Evolutionary conservation across 2,113 vertebrate species (phyloP).

Genomic region (Heptranchias perlo): DNA sequence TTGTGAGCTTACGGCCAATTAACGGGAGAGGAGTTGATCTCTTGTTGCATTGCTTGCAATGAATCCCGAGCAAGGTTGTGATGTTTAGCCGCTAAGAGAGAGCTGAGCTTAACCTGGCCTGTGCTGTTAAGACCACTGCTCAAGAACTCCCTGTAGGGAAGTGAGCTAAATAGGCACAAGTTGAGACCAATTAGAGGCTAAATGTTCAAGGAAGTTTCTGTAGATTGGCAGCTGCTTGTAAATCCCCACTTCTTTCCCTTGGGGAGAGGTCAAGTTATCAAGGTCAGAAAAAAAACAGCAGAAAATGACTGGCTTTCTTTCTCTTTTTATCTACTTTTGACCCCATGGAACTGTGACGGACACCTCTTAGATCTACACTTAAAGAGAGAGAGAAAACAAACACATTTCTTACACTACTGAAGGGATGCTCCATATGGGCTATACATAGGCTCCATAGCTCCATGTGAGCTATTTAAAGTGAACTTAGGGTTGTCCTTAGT

Average conservation of each 20-base stretch:
- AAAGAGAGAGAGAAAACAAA: background rate
- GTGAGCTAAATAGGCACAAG: background rate
- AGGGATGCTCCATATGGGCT: background rate
- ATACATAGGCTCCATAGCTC: background rate
- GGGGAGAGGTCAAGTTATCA: background rate
- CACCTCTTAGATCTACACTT: background rate
- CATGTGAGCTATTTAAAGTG: background rate
- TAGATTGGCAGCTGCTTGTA: background rate
- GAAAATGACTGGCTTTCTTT: background rate
- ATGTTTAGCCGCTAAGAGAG: background rate
- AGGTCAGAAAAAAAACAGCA: background rate
- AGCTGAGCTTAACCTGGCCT: background rate
- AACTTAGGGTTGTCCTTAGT: background rate
- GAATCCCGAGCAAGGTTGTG: background rate
- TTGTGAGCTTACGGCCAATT: background rate
- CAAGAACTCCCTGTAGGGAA: background rate
- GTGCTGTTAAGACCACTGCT: background rate
- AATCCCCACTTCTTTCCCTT: background rate
- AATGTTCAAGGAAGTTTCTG: background rate
- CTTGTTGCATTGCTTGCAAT: background rate
- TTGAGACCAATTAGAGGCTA: background rate
- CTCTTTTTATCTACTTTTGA: background rate
- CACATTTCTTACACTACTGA: background rate
- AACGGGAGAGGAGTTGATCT: background rate
- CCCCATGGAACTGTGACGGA: background rate